These are phyloP conservation scores for Melanchra persicariae DNA, from an alignment of 2,888 invertebrate genomes.

Conservation along the genomic window DNA sequence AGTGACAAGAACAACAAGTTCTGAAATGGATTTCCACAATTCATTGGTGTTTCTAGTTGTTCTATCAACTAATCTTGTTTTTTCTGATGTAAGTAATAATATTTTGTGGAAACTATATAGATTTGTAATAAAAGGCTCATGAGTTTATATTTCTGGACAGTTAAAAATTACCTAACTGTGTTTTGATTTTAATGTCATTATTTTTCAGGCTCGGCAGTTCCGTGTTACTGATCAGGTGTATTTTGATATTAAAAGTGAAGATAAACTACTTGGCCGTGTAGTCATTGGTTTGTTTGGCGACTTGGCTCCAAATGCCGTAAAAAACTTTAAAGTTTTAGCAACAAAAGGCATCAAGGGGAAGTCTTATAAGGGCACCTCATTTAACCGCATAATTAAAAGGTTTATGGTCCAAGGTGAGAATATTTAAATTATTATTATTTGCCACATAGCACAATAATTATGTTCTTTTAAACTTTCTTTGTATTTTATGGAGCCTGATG, in stretches of 20 bases:
- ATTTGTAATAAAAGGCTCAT: not conserved
- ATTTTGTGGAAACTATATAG: slow-evolving; percentile 5
- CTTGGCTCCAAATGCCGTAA: slow-evolving; percentile 95
- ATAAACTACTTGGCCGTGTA: slow-evolving; percentile 93
- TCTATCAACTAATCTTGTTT: slow-evolving; percentile 59
- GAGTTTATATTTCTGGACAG: not conserved
- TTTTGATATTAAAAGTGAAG: slow-evolving; percentile 95
- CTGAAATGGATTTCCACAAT: slow-evolving; percentile 64
- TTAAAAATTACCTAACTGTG: not conserved
- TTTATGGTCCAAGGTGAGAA: slow-evolving; percentile 97
- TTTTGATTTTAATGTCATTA: not conserved
- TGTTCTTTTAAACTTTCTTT: not conserved
- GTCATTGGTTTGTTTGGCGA: slow-evolving; percentile 97
- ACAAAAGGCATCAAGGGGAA: slow-evolving; percentile 94
- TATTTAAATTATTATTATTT: slow-evolving; percentile 2
- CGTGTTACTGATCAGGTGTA: slow-evolving; percentile 95
- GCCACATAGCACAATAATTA: not conserved
- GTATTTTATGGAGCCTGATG: not conserved
- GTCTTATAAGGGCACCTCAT: slow-evolving; percentile 94
- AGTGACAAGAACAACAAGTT: slow-evolving; percentile 17
- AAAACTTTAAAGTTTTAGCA: slow-evolving; percentile 96
- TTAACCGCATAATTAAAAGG: slow-evolving; percentile 96
- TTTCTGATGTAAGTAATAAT: slow-evolving; percentile 66
- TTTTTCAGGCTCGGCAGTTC: slow-evolving; percentile 90
- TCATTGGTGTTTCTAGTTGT: slow-evolving; percentile 59